These are phyloP conservation scores for Aptenodytes forsteri DNA, from an alignment of 2,113 vertebrate species.

Conservation along the genomic window DNA sequence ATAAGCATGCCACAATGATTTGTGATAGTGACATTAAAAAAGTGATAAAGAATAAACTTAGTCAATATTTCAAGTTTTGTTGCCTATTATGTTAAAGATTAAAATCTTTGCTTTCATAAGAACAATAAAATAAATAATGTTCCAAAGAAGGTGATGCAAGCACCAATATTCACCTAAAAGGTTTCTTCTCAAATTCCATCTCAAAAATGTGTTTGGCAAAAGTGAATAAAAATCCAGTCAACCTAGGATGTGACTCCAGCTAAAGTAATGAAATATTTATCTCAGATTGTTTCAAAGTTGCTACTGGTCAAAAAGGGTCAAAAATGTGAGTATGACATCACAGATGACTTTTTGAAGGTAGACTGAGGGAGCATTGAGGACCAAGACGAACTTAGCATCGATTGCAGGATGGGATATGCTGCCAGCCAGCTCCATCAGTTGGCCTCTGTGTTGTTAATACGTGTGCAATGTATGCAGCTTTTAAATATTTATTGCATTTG, in stretches of 20 bases:
- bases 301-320: background rate
- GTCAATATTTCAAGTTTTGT: background rate
- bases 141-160: background rate
- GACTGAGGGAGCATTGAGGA: background rate
- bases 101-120: background rate
- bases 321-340: background rate
- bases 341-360: background rate
- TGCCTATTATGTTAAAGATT: background rate
- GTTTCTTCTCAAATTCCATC: background rate
- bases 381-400: background rate
- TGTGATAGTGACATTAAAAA: background rate
- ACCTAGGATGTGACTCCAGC: background rate
- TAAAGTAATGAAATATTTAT: background rate
- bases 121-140: background rate
- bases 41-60: background rate
- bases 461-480: background rate
- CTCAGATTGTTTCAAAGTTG: background rate
- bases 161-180: background rate
- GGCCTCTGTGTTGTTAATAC: background rate
- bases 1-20: background rate
- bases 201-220: background rate
- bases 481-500: background rate
- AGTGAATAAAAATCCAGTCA: background rate
- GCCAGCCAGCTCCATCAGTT: background rate
- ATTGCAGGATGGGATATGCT: background rate